These are phyloP conservation scores for Loxodonta africana DNA, from an alignment of 2,113 vertebrate species.

Conservation along the genomic window DNA sequence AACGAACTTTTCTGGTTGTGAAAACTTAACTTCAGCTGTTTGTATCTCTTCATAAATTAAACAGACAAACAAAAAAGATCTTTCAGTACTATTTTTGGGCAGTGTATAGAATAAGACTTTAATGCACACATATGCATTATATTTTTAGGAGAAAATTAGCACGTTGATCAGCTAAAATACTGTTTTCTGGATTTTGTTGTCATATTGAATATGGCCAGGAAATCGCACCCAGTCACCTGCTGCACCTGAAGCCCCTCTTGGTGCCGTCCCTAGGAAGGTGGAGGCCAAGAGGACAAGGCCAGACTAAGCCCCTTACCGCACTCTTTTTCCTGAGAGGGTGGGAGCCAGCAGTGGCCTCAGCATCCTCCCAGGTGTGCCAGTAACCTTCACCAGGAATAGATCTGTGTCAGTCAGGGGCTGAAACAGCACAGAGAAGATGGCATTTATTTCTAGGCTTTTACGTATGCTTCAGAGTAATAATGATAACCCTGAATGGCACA, in stretches of 20 bases:
- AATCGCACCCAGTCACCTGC: not conserved
- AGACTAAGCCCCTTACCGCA: not conserved
- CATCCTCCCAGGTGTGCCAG: not conserved
- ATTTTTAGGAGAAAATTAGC: slow-evolving; percentile 52
- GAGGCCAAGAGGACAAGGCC: not conserved
- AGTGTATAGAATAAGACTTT: not conserved
- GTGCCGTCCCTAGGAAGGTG: not conserved
- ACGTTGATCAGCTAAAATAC: not conserved
- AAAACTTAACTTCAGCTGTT: not conserved
- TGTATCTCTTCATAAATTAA: slow-evolving; percentile 18
- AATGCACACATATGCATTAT: not conserved
- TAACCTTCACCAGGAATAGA: not conserved
- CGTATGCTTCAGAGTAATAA: slow-evolving; percentile 15
- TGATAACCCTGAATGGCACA: too few species aligned
- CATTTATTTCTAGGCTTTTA: not conserved
- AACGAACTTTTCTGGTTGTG: slow-evolving; percentile 13
- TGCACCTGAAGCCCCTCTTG: not conserved
- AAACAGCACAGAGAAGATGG: not conserved
- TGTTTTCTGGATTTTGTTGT: slow-evolving; percentile 26
- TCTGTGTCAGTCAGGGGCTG: not conserved
- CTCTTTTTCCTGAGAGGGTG: not conserved
- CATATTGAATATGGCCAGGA: not conserved
- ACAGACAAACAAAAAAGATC: not conserved
- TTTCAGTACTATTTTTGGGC: not conserved
- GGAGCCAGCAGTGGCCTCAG: not conserved